These are phyloP conservation scores for Oreochromis grahami DNA, from an alignment of 2,797 vertebrate genomes.

Conservation along the genomic window DNA sequence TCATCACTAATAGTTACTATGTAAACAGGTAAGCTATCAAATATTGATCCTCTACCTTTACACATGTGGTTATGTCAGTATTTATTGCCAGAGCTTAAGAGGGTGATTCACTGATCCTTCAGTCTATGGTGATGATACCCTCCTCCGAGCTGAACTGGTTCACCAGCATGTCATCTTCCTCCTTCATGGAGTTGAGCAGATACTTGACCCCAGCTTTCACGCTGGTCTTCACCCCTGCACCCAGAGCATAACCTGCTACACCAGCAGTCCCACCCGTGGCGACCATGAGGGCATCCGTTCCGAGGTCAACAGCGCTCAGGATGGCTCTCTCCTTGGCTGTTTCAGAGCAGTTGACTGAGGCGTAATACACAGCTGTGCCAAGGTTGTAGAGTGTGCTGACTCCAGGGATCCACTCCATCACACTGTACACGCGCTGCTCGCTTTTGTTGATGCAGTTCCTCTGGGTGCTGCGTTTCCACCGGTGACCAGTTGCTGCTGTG, in stretches of 20 bases:
- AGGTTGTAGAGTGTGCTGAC: slow-evolving; percentile 85
- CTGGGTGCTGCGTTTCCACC: slow-evolving; percentile 45
- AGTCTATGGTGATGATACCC: slow-evolving; percentile 50
- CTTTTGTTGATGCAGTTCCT: slow-evolving; percentile 65
- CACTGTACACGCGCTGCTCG: slow-evolving; percentile 73
- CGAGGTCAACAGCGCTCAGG: slow-evolving; percentile 81
- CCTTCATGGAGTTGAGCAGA: slow-evolving; percentile 74
- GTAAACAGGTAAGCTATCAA: neutral
- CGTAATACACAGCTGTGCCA: slow-evolving; percentile 88
- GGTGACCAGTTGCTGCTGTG: neutral
- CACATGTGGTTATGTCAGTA: neutral
- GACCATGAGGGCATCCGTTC: slow-evolving; percentile 81
- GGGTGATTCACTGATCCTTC: neutral
- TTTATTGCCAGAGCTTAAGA: slow-evolving; percentile 5
- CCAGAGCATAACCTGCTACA: slow-evolving; percentile 67
- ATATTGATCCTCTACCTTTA: neutral
- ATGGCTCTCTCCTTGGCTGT: slow-evolving; percentile 81
- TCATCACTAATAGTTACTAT: neutral
- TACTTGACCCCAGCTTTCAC: slow-evolving; percentile 79
- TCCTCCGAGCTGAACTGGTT: slow-evolving; percentile 73
- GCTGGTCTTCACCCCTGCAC: slow-evolving; percentile 79
- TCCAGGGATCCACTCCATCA: slow-evolving; percentile 80
- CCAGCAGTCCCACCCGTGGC: slow-evolving; percentile 65
- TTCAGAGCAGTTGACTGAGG: slow-evolving; percentile 78
- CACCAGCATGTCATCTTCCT: slow-evolving; percentile 70